Evolutionary conservation across 2,113 vertebrate genomes (phyloP), one percentile per base, ranked within the genome.

Genomic region (Podarcis cretensis): DNA sequence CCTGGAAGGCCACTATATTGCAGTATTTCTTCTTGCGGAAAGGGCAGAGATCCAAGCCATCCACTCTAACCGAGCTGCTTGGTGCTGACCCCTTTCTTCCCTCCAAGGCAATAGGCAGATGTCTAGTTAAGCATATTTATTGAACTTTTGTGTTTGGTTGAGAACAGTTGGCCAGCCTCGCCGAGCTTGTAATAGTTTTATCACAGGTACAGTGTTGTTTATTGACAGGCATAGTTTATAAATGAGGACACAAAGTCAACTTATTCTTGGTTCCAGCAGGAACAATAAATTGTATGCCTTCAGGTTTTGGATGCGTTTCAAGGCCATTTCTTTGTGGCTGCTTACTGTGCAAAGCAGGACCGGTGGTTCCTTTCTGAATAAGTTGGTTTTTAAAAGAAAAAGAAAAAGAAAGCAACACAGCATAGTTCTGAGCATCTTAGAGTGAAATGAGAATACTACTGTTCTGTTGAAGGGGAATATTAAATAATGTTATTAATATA

Each of bases 191-290:
- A 86, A 92, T 93, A 92, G 35, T 96, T 95, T 96, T 93, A 91
- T 93, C 89, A 87, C 87, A 86, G 92, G 91, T 94, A 91, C 90
- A 93, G 84, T 96, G 95, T 94, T 94, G 92, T 93, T 95, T 96
- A 94, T 96, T 95, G 94, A 95, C 94, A 96, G 92, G 93, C 92
- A 94, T 94, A 91, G 90, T 93, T 95, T 96, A 94, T 94, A 96
- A 96, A 95, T 87, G 90, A 94, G 93, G 92, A 90, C 94, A 94
- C 94, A 95, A 95, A 95, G 91, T 93, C 95, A 88, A 92, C 94
- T 95, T 96, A 94, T 94, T 92, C 92, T 93, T 93, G 85, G 88
- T 94, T 93, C 92, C 94, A 94, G 84, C 69, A 95, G 90, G 95
- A 94, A 92, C 93, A 93, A 96, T 95, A 96, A 95, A 96, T 95